Evolutionary conservation across 2,113 vertebrate species (phyloP), one percentile per base, ranked within the genome.

Genomic region (Mobula birostris): DNA sequence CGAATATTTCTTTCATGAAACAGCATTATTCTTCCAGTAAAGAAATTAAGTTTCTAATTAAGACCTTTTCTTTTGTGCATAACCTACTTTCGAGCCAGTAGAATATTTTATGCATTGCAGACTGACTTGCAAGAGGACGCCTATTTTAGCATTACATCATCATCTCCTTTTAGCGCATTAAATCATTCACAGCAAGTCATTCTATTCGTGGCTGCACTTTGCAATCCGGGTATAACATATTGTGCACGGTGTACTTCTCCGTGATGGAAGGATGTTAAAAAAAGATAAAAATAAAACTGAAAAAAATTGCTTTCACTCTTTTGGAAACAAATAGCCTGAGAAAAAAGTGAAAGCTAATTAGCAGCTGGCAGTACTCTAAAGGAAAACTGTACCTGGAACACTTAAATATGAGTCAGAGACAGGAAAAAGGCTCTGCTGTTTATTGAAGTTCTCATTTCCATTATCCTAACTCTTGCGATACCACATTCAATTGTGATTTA

Each of bases 81-180:
- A 92, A 74, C 68, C 90, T 92, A 74, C 32, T 93, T 74, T 12
- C 56, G 68, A 56, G 24, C 36, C 1, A 27, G 91, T 91, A 95
- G 95, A 94, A 94, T 93, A 79, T 56, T 94, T 87, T 95, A 95
- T 94, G 85, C 0, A 0, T 72, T 95, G 95, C 95, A 94, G 95
- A 94, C 80, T 95, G 95, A 95, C 96, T 95, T 95, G 95, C 95
- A 96, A 95, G 96, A 96, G 95, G 94, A 95, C 94, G 94, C 72
- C 94, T 96, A 95, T 97, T 95, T 96, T 96, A 94, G 96, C 96
- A 97, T 98, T 97, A 97, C 97, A 97, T 98, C 97, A 98, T 96
- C 85, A 95, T 95, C 97, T 97, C 96, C 96, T 97, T 97, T 98
- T 97, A 97, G 97, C 95, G 95, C 97, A 97, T 98, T 97, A 97